Base-by-base conservation (phyloP, 2,888 invertebrate species). In the Ditylenchus weischeri region DNA sequence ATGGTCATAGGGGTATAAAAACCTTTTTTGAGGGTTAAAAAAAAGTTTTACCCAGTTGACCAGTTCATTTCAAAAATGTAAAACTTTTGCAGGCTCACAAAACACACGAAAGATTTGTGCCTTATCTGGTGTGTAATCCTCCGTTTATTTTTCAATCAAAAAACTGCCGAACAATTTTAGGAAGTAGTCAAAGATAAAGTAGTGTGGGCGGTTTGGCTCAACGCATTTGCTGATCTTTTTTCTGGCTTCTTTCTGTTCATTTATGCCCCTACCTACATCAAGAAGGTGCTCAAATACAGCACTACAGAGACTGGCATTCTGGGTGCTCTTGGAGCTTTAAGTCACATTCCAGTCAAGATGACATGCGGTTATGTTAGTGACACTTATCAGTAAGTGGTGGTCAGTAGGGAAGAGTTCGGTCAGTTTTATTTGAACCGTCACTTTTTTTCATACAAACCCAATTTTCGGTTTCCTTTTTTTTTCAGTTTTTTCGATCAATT, bases 161-260 rank as follows among this genome's bases (percentile, higher is more conserved):
- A 10, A 8, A 6, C 43, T n/a, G n/a, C 29, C 29, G 8, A 54
- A 35, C 7, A 23, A 8, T 36, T 59, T 4, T 54, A 72, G 77
- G 74, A 72, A 49, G 78, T 79, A 49, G 70, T 71, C 69, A 76
- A 71, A 66, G 76, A 79, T 68, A 71, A 73, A 18, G 73, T 75
- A 5, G 76, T 79, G 18, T 64, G 72, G 64, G 67, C 72, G 7
- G 76, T 79, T 15, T 79, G 79, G 79, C 58, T 75, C 48, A 78
- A 77, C 64, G 76, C 79, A 0, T 75, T 79, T 50, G 74, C 75
- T 47, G 79, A 79, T 61, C 71, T 79, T 69, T 74, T 75, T 54
- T 74, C 75, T 7, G 69, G 76, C 21, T 75, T 77, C 36, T 72
- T 79, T 49, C 72, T 79, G 13, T 65, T 79, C 49, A 79, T 79